Percentiles rank a stretch among this genome's conserved stretches.
Conservation (phyloP, 2,797 vertebrate species). For the Sebastes aleutianus region DNA sequence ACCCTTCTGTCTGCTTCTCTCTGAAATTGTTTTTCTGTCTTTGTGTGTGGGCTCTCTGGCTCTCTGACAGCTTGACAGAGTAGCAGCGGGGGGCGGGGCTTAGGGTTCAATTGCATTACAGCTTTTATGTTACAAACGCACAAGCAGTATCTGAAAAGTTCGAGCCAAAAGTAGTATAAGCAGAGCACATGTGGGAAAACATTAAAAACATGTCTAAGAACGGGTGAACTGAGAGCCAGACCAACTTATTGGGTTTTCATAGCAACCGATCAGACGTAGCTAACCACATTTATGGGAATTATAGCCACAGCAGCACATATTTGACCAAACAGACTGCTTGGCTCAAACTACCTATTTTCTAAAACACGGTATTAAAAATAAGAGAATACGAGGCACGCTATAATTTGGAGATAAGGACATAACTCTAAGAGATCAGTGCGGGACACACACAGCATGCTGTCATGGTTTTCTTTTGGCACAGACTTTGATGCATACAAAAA, state of each 20-base stretch:
- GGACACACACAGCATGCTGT: not conserved
- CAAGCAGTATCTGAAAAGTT: not conserved
- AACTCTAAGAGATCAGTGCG: not conserved
- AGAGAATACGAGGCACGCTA: not conserved
- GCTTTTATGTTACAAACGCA: not conserved
- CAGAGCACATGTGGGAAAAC: not conserved
- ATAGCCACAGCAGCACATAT: not conserved
- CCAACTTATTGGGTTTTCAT: not conserved
- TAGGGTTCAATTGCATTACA: not conserved
- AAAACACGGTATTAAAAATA: constrained; percentile 2
- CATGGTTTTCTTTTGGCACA: not conserved
- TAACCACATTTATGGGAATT: not conserved
- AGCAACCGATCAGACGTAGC: not conserved
- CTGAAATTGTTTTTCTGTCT: not conserved
- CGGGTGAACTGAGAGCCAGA: not conserved
- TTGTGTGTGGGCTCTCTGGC: not conserved
- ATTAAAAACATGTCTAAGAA: not conserved
- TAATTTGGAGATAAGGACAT: constrained; percentile 8
- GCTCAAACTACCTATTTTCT: not conserved
- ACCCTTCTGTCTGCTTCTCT: not conserved
- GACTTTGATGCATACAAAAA: not conserved
- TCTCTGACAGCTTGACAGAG: not conserved
- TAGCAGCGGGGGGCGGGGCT: not conserved
- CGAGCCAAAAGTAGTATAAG: not conserved
- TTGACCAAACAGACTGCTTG: not conserved